Evolutionary conservation across 2,113 vertebrate genomes (phyloP).

Genomic region (Cariama cristata): DNA sequence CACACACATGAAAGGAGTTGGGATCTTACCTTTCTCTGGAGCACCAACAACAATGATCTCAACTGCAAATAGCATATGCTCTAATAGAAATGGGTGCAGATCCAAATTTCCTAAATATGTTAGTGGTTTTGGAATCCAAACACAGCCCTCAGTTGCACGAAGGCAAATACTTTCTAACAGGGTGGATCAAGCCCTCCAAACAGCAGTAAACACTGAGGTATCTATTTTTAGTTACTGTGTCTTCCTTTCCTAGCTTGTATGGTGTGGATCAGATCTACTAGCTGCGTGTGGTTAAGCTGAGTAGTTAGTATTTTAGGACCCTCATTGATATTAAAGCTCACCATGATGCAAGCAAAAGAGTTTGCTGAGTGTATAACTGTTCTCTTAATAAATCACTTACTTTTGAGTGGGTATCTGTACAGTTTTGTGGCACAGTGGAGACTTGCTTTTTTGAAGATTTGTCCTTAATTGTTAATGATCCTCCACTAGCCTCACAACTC

Average conservation of each 20-base stretch:
- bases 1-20: not conserved
- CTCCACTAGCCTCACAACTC: not conserved
- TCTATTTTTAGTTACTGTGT: not conserved
- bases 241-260: not conserved
- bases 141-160: not conserved
- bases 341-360: not conserved
- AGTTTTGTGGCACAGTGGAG: not conserved
- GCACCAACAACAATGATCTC: not conserved
- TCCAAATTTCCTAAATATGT: not conserved
- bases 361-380: not conserved
- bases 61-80: not conserved
- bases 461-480: not conserved
- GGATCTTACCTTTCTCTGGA: conserved; percentile 17
- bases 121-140: not conserved
- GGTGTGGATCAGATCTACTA: not conserved
- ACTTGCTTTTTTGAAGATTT: not conserved
- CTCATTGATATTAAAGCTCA: not conserved
- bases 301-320: not conserved
- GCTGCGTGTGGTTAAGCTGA: not conserved
- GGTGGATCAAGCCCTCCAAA: not conserved
- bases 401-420: not conserved
- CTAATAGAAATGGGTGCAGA: not conserved
- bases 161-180: not conserved
- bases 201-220: not conserved
- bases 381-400: not conserved